Percentiles rank a stretch among this genome's conserved stretches.
Evolutionary conservation across 2,888 invertebrate genomes (phyloP).

Genomic region (Hirtodrosophila trivittata): DNA sequence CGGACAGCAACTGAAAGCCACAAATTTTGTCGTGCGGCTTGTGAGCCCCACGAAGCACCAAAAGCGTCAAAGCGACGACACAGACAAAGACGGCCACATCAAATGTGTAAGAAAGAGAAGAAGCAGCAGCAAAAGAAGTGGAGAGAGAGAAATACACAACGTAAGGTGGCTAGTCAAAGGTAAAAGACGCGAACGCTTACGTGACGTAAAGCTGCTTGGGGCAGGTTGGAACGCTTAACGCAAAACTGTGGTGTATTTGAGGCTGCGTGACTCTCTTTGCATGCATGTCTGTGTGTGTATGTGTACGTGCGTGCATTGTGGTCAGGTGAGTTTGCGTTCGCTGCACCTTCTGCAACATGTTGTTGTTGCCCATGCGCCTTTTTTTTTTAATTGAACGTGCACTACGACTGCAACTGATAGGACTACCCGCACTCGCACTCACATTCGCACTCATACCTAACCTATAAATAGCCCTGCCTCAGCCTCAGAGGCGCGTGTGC

Average conservation of each 20-base stretch:
- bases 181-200: slow-evolving; percentile 27
- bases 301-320: slow-evolving; percentile 35
- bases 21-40: slow-evolving; percentile 58
- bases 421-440: slow-evolving; percentile 32
- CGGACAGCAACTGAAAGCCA: slow-evolving; percentile 63
- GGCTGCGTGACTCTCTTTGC: slow-evolving; percentile 20
- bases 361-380: slow-evolving; percentile 38
- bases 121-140: slow-evolving; percentile 15
- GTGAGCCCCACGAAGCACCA: slow-evolving; percentile 32
- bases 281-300: slow-evolving; percentile 1
- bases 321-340: slow-evolving; percentile 60
- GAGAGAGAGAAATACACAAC: slow-evolving; percentile 26
- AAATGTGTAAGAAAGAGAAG: slow-evolving; percentile 20
- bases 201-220: slow-evolving; percentile 59
- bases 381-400: slow-evolving; percentile 56
- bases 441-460: slow-evolving; percentile 28
- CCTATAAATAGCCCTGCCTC: slow-evolving; percentile 63
- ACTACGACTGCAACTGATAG: slow-evolving; percentile 56
- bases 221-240: slow-evolving; percentile 56
- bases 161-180: slow-evolving; percentile 43
- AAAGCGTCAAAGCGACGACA: slow-evolving; percentile 38
- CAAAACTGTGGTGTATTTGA: slow-evolving; percentile 39
- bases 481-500: slow-evolving; percentile 66
- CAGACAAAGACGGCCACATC: slow-evolving; percentile 29
- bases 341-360: slow-evolving; percentile 61